These are phyloP conservation scores for Sparus aurata DNA, from an alignment of 2,797 vertebrate genomes.

Conservation along the genomic window DNA sequence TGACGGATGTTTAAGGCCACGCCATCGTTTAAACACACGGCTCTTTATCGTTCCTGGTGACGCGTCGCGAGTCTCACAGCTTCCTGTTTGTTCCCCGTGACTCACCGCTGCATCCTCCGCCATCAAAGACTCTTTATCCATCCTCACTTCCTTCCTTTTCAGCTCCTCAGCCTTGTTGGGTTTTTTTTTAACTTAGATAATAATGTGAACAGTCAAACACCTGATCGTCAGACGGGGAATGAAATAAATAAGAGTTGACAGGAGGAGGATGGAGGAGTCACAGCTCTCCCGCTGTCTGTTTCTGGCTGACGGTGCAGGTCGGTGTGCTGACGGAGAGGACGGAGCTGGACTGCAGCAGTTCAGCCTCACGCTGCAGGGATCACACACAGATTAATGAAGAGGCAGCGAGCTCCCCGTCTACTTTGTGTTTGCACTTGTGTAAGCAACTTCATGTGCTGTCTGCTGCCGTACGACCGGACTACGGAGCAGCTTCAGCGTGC, in stretches of 20 bases:
- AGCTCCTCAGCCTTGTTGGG: too few species aligned
- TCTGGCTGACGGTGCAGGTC: conserved; percentile 58
- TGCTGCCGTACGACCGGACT: too few species aligned
- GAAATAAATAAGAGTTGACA: conserved; percentile 30
- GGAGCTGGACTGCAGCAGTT: conserved; percentile 41
- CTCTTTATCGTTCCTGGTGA: conserved; percentile 5
- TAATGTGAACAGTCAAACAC: background rate
- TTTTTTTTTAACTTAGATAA: background rate
- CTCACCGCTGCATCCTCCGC: background rate
- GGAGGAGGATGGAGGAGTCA: conserved; percentile 25
- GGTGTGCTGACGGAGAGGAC: conserved; percentile 44
- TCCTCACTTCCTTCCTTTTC: background rate
- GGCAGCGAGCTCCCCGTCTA: background rate
- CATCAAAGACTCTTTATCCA: background rate
- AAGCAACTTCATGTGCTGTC: background rate
- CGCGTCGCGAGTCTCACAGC: background rate
- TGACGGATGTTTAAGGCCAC: background rate
- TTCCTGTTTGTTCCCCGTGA: background rate
- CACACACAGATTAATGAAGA: conserved; percentile 57
- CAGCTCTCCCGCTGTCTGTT: conserved; percentile 34
- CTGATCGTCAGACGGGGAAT: conserved; percentile 21
- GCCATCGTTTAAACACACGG: conserved; percentile 13
- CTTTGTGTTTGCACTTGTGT: too few species aligned
- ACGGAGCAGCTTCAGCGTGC: too few species aligned
- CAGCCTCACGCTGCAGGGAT: conserved; percentile 56